Evolutionary conservation across 2,113 vertebrate species (phyloP).

Genomic region (Toxotes chatareus): DNA sequence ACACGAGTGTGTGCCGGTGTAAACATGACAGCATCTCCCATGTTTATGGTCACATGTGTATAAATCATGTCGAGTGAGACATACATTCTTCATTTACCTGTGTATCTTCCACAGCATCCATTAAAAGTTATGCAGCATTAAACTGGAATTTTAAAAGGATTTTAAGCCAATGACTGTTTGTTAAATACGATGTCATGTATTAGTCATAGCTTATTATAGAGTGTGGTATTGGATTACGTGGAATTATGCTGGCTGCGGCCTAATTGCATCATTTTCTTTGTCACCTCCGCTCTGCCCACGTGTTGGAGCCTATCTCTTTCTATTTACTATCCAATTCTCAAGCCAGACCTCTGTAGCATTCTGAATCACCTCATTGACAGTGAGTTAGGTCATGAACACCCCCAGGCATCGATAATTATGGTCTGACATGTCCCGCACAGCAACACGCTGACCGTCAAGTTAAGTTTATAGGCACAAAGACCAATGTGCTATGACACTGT

Average conservation of each 20-base stretch:
- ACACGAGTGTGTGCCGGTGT: neutral
- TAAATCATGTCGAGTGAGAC: constrained; percentile 41
- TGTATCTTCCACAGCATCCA: neutral
- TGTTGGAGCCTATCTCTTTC: constrained; percentile 1
- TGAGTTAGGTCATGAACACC: constrained; percentile 54
- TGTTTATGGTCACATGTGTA: constrained; percentile 37
- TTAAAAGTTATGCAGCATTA: constrained; percentile 20
- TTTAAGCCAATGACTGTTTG: constrained; percentile 29
- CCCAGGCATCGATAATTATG: constrained; percentile 56
- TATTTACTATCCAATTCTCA: constrained; percentile 23
- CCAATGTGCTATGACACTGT: constrained; percentile 19
- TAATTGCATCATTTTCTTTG: constrained; percentile 43
- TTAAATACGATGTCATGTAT: constrained; percentile 34
- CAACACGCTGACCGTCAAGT: constrained; percentile 47
- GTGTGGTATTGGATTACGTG: constrained; percentile 38
- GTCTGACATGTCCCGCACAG: constrained; percentile 27
- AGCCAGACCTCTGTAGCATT: constrained; percentile 39
- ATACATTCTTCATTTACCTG: neutral
- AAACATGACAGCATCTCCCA: constrained; percentile 33
- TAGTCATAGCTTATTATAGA: constrained; percentile 53
- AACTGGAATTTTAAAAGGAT: neutral
- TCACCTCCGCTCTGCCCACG: constrained; percentile 22
- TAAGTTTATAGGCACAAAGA: constrained; percentile 14
- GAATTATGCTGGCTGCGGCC: constrained; percentile 35
- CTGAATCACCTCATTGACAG: constrained; percentile 41